phyloP scores from a whole-genome alignment of 2,888 invertebrate species.

The Graphium colonna region DNA sequence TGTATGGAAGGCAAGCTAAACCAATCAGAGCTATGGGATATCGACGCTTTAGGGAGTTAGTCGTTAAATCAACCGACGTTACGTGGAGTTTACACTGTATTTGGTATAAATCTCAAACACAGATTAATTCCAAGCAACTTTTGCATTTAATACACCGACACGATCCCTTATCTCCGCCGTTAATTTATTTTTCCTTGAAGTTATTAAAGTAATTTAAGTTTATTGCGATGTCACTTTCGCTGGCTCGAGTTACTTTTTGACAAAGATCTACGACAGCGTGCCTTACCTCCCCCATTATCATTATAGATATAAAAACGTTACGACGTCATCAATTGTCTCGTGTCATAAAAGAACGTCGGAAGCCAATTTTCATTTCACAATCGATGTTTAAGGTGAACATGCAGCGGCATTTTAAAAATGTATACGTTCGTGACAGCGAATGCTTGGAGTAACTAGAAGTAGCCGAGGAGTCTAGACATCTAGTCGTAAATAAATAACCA shows the following conservation, averaged over 20 bases:
- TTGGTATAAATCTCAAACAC: no score
- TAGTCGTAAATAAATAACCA: conserved; percentile 63
- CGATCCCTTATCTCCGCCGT: conserved; percentile 35
- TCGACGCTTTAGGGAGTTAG: no score
- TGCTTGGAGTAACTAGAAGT: conserved; percentile 48
- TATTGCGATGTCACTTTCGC: conserved; percentile 70
- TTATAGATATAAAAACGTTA: conserved; percentile 10
- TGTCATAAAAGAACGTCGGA: background rate
- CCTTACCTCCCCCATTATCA: conserved; percentile 38
- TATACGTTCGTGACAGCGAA: conserved; percentile 61
- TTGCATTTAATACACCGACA: conserved; percentile 35
- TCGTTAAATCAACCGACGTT: no score
- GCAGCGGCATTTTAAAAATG: conserved; percentile 29
- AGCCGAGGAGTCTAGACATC: conserved; percentile 59
- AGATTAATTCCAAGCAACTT: background rate
- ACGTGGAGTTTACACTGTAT: no score
- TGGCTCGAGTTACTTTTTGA: conserved; percentile 71
- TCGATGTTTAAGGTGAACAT: background rate
- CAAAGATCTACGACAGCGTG: conserved; percentile 68
- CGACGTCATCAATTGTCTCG: background rate
- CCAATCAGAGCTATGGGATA: no score
- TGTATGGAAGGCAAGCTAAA: no score
- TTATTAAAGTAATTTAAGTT: conserved; percentile 59
- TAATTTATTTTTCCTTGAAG: conserved; percentile 63
- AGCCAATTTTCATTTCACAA: background rate